Base-by-base conservation (phyloP, 2,113 vertebrate genomes). In the Synchiropus splendidus region DNA sequence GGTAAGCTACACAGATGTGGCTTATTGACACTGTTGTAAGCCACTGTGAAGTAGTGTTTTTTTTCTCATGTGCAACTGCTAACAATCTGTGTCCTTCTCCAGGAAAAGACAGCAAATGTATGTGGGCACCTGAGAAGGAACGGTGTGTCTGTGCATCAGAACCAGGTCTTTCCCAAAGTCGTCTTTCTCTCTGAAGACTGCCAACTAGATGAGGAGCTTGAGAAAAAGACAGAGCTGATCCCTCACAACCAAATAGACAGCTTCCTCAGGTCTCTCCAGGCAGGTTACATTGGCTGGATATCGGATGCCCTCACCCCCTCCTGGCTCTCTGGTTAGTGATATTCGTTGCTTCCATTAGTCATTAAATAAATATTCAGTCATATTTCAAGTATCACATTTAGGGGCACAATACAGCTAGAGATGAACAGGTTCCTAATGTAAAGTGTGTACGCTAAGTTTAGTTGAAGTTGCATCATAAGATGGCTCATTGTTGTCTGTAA, bases 121-220 rank as follows among this genome's bases (percentile, higher is more conserved):
- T 72, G 61, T 40, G 61, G 48, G 42, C 59, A 85, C 52, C 40
- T 88, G 65, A 75, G 68, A 59, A 75, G 61, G 41, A 77, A 54
- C 10, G 78, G 79, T 13, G 77, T 80, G 45, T 52, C 72, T 1
- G 40, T 86, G 31, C 65, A 34, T 4, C 68, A 70, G 15, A 52
- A 36, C 40, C 71, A 80, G 44, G 75, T 86, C 61, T 51, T 76
- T 37, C 71, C 83, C 43, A 74, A 75, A 39, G 58, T 86, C 33
- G 30, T 88, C 54, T 78, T 88, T 64, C 68, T 85, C 34, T 84
- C 81, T 10, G 63, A 75, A 2, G 67, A 79, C 54, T 82, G 82
- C 9, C 50, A 64, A 42, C 64, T 86, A 37, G 70, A 80, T 12
- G 61, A 78, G 10, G 65, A 75, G 42, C 61, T 86, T 51, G 75